These are phyloP conservation scores for Choristoneura rosaceana DNA, from an alignment of 2,888 invertebrate species.

Conservation along the genomic window DNA sequence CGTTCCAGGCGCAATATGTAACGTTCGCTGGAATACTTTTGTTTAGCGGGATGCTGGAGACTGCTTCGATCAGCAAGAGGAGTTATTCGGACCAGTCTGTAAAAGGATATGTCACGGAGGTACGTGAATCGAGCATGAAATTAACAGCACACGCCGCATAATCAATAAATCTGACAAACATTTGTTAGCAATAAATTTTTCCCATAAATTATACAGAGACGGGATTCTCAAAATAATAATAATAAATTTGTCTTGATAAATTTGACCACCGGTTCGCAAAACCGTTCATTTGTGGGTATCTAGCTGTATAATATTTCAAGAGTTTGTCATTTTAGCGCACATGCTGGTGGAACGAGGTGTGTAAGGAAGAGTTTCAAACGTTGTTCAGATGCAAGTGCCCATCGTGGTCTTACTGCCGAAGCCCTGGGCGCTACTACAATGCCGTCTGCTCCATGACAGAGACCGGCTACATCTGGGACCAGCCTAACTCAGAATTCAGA, in stretches of 20 bases:
- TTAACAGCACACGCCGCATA: neutral
- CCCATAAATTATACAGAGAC: neutral
- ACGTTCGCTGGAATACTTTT: slow-evolving; percentile 68
- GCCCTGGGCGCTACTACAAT: slow-evolving; percentile 95
- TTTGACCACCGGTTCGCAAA: neutral
- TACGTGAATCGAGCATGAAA: slow-evolving; percentile 59
- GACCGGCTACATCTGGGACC: slow-evolving; percentile 96
- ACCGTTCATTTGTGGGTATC: neutral
- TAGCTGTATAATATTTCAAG: neutral
- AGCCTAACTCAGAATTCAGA: slow-evolving; percentile 86
- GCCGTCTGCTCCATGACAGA: slow-evolving; percentile 96
- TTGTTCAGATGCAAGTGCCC: slow-evolving; percentile 95
- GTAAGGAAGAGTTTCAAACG: slow-evolving; percentile 95
- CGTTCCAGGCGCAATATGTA: slow-evolving; percentile 73
- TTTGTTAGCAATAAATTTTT: neutral
- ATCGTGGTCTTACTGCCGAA: slow-evolving; percentile 94
- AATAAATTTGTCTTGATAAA: neutral
- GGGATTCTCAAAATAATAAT: neutral
- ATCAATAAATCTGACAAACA: neutral
- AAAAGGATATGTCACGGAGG: slow-evolving; percentile 93
- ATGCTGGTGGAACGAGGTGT: slow-evolving; percentile 97
- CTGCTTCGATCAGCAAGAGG: slow-evolving; percentile 84
- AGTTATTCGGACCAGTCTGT: slow-evolving; percentile 93
- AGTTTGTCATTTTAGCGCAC: slow-evolving; percentile 87
- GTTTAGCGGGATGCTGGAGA: slow-evolving; percentile 67